Base-by-base conservation (phyloP, 2,888 invertebrate genomes). In the Scaeva pyrastri region DNA sequence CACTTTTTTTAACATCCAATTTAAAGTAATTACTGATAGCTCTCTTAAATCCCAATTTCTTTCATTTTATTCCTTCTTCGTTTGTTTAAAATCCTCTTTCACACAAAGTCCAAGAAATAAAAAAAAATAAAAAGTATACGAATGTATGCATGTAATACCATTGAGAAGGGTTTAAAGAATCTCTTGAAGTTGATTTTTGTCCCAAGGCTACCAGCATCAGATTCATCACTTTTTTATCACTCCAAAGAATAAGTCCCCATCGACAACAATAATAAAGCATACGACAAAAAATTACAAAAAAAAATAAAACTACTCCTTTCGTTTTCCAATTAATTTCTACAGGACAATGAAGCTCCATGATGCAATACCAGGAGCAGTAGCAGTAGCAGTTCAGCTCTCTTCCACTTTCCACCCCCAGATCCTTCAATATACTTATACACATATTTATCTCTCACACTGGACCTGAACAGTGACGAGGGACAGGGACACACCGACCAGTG, bases 291-390 rank as follows among this genome's bases (percentile, higher is more conserved):
- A 41, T 43, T 19, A 14, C 10, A 36, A 16, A 4, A 14, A 52
- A 19, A 19, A 31, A 45, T 36, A 55, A 66, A 56, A 14, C 31
- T 31, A 31, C 31, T 5, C 39, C 16, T 56, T 48, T 39, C 62
- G 55, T 60, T 45, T 77, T 77, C 73, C 82, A 83, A 83, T 83
- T 83, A 83, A 83, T 68, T 83, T 62, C 77, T 26, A 62, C 60
- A 39, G 68, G 55, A 77, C 82, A 82, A 81, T 71, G 64, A 43
- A 56, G 64, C 36, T 58, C 41, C 60, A 50, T 68, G 68, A 36
- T 50, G 50, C 16, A 58, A 12, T 10, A 50, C 11, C 7, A 19
- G 45, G 16, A 31, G 3, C 31, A 39, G 39, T 2, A 52, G 16
- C 8, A 58, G n/a, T 21, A 43, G 45, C n/a, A n/a, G n/a, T n/a